These are phyloP conservation scores for Pangasius sanitwongsei DNA, from an alignment of 2,797 vertebrate species.

Conservation along the genomic window DNA sequence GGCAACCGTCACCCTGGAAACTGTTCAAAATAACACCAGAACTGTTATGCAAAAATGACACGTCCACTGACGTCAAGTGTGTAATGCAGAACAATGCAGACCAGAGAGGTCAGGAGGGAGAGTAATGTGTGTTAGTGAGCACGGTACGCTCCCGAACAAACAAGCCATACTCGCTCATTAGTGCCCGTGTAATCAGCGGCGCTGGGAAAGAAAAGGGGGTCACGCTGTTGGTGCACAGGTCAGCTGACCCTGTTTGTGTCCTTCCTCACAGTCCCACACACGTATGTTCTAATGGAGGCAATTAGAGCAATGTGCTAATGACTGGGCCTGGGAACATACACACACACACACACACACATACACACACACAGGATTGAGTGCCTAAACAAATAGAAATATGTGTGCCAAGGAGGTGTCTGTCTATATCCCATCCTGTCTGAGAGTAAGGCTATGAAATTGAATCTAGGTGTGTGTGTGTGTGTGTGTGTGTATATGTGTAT, in stretches of 20 bases:
- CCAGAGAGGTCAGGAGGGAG: slow-evolving; percentile 58
- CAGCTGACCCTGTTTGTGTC: slow-evolving; percentile 71
- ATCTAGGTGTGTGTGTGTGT: slow-evolving; percentile 20
- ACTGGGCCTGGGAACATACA: slow-evolving; percentile 68
- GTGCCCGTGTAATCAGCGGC: slow-evolving; percentile 71
- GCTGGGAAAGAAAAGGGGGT: slow-evolving; percentile 73
- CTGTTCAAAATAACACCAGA: slow-evolving; percentile 17
- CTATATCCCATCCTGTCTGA: slow-evolving; percentile 25
- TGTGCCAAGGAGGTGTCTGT: slow-evolving; percentile 9
- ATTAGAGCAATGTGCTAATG: slow-evolving; percentile 72
- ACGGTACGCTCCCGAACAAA: background rate
- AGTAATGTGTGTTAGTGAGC: slow-evolving; percentile 54
- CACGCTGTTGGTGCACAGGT: slow-evolving; percentile 69
- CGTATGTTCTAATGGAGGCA: slow-evolving; percentile 72
- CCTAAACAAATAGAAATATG: slow-evolving; percentile 34
- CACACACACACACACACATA: slow-evolving; percentile 29
- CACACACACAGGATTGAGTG: slow-evolving; percentile 1
- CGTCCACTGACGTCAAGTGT: slow-evolving; percentile 36
- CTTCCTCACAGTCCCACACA: slow-evolving; percentile 68
- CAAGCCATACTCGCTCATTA: slow-evolving; percentile 66
- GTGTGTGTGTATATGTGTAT: slow-evolving; percentile 20
- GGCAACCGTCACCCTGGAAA: background rate
- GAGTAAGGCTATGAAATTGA: slow-evolving; percentile 13
- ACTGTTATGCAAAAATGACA: slow-evolving; percentile 42
- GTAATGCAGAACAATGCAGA: slow-evolving; percentile 14